Percentiles rank a stretch among this genome's conserved stretches.
These are phyloP conservation scores for Tiliacea aurago DNA, from an alignment of 2,888 invertebrate genomes.

Conservation along the genomic window DNA sequence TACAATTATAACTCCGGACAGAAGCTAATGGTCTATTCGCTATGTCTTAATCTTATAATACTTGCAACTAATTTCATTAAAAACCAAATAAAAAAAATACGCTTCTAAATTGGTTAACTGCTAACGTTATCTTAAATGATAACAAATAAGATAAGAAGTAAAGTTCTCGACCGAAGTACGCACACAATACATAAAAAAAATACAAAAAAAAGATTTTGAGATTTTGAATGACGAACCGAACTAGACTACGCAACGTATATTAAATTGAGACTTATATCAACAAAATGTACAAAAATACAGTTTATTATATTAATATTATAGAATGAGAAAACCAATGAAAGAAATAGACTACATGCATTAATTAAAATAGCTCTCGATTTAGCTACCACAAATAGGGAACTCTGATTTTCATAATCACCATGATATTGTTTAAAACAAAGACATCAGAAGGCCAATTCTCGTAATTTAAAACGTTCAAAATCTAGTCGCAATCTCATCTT, in stretches of 20 bases:
- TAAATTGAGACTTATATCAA: slow-evolving; percentile 49
- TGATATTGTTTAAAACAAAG: slow-evolving; percentile 14
- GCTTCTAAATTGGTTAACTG: slow-evolving; percentile 73
- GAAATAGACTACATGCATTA: slow-evolving; percentile 23
- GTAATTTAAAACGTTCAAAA: too few relatives aligned
- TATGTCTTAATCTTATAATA: slow-evolving; percentile 80
- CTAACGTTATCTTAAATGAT: slow-evolving; percentile 55
- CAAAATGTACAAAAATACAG: slow-evolving; percentile 67
- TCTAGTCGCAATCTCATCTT: too few relatives aligned
- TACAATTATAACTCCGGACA: slow-evolving; percentile 72
- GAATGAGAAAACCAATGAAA: slow-evolving; percentile 26
- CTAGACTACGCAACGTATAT: slow-evolving; percentile 50
- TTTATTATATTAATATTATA: slow-evolving; percentile 35
- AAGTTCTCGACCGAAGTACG: slow-evolving; percentile 69
- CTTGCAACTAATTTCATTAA: slow-evolving; percentile 77
- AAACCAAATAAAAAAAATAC: slow-evolving; percentile 79
- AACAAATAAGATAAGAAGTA: slow-evolving; percentile 57
- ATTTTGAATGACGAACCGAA: slow-evolving; percentile 57
- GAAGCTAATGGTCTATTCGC: slow-evolving; percentile 55
- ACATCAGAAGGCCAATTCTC: too few relatives aligned
- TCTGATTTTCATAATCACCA: slow-evolving; percentile 11
- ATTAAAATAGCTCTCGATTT: slow-evolving; percentile 21
- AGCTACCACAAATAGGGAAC: slow-evolving; percentile 50
- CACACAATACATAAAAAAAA: slow-evolving; percentile 55
- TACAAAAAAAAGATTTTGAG: slow-evolving; percentile 61